Evolutionary conservation across 2,888 invertebrate genomes (phyloP), one percentile per base, ranked within the genome.

Genomic region (Diadegma fenestrale): DNA sequence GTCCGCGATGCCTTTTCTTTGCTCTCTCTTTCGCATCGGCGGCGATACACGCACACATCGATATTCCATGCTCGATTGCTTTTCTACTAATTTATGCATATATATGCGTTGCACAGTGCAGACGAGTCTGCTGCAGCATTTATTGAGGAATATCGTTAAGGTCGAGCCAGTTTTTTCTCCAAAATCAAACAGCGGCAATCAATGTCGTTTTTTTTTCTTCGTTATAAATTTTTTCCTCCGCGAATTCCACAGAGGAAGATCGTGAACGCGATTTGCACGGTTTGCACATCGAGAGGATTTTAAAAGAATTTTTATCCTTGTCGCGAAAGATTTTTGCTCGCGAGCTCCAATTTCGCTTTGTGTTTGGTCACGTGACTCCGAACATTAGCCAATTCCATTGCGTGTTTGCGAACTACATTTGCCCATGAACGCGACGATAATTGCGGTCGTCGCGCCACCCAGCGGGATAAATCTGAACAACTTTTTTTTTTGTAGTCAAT

Each of bases 1-100:
- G n/a, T n/a, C n/a, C n/a, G n/a, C n/a, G 84, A 85, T 84, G 73
- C 84, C 82, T 86, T 82, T 80, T 76, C 69, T 75, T 78, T 66
- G 54, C 78, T 71, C 71, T 54, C 45, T 77, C 64, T 61, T 7
- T 69, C 72, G 33, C 58, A 19, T n/a, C 26, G 51, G 22, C 66
- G 12, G 58, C 33, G 37, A 17, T 68, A 26, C 33, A 30, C 51
- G 22, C 58, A 37, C 51, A 14, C 17, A 58, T 37, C 4, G 72
- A 64, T 80, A 66, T 72, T 80, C 66, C 54, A 73, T 64, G 51
- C 80, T 30, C 19, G 43, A 54, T 33, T 73, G 66, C 33, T 73
- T 66, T 33, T 75, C 61, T 64, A 33, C 64, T 80, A 80, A 80
- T 80, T 19, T 80, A 69, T 72, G 69, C 45, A 78, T 69, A 68